phyloP scores from a whole-genome alignment of 2,113 vertebrate species.

The Laticauda laticaudata region DNA sequence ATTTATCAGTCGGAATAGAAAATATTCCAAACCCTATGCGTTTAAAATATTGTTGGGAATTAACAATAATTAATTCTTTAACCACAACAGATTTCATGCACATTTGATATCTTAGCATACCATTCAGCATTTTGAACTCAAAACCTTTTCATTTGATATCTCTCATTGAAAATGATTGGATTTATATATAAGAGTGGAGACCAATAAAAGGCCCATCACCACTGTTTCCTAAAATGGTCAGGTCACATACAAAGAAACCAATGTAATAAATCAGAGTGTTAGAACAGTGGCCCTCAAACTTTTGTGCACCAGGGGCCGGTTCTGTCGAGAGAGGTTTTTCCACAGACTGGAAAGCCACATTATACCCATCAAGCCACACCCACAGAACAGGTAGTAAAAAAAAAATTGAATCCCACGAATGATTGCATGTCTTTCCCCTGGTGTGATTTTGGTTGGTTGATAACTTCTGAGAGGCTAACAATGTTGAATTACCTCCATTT shows the following conservation, averaged over 20 bases:
- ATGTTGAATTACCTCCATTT: neutral
- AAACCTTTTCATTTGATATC: neutral
- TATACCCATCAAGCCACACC: no score
- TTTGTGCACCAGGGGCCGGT: no score
- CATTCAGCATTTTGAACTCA: neutral
- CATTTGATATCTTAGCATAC: neutral
- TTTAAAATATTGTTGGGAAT: neutral
- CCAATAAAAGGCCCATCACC: neutral
- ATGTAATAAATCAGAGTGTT: neutral
- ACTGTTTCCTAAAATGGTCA: neutral
- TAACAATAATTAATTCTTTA: neutral
- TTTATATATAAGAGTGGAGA: neutral
- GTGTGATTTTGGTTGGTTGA: neutral
- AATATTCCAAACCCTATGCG: neutral
- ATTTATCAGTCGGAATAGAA: neutral
- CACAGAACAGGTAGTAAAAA: no score
- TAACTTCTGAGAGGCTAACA: neutral
- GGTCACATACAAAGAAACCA: neutral
- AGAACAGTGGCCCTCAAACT: neutral
- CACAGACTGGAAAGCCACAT: no score
- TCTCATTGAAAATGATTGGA: neutral
- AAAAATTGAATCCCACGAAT: no score
- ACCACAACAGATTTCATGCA: neutral
- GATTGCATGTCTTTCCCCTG: neutral
- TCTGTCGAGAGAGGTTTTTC: neutral